Evolutionary conservation across 2,888 invertebrate species (phyloP), one percentile per base, ranked within the genome.

Genomic region (Catocala sponsa): DNA sequence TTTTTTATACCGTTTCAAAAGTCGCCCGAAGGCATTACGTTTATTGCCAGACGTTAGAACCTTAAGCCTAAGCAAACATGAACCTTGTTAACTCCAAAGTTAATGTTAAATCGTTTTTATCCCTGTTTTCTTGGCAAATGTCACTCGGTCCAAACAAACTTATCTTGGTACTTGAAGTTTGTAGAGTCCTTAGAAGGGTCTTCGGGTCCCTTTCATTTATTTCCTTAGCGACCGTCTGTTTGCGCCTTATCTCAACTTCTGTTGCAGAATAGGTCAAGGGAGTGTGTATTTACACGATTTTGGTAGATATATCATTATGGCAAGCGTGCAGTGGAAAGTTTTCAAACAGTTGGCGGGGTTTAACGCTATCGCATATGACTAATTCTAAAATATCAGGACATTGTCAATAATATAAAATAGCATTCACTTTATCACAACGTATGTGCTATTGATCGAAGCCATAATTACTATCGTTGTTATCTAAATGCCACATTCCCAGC

Each of bases 71-170:
- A 66, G 51, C 60, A 74, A 74, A 70, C 64, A 68, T 48, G 52
- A 57, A 59, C 46, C 55, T 52, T 61, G 55, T 64, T 56, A 61
- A 59, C 60, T 65, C 59, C 66, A 65, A 70, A 68, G 70, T 74
- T 70, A 74, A 70, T 70, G 74, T 75, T 72, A 75, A 80, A 76
- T 74, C 65, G 72, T 75, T 76, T 68, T 70, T 70, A 70, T 74
- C 68, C 59, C 51, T 60, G 66, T 76, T 78, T 67, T 53, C 63
- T 71, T 57, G 59, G 79, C 71, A 78, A 81, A 78, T 77, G 79
- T 80, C 73, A 76, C 79, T 83, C 80, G 79, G 81, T 82, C 80
- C 79, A 78, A 82, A 82, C 77, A 81, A 84, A 86, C 81, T 85
- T 85, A 85, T 88, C 85, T 81, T 35, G 70, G 69, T 67, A 72